Conservation (phyloP, 2,888 invertebrate genomes). For the Neoscelio sp. region DNA sequence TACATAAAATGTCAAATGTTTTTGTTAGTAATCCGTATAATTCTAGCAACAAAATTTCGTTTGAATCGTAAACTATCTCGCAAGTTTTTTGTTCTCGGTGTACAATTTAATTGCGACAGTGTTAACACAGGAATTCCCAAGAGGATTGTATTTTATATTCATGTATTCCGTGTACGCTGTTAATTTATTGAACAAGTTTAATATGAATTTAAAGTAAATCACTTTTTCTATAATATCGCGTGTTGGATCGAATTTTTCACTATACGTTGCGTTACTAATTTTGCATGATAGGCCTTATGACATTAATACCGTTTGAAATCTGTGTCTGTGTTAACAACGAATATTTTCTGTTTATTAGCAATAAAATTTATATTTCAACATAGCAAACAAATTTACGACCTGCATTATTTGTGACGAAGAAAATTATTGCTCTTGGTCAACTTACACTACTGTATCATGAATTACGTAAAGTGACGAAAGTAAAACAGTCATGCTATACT, state of each 20-base stretch:
- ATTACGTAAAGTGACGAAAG: neutral
- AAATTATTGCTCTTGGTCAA: constrained; percentile 31
- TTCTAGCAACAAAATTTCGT: too few species aligned
- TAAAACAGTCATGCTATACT: constrained; percentile 28
- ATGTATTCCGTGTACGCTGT: neutral
- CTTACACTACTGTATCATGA: constrained; percentile 1
- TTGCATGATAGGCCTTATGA: constrained; percentile 15
- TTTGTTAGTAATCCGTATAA: too few species aligned
- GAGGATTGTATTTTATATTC: constrained; percentile 10
- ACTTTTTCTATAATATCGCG: neutral
- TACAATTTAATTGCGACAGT: constrained; percentile 22
- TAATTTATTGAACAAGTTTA: constrained; percentile 20
- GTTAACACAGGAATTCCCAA: constrained; percentile 11
- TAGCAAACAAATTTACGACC: constrained; percentile 35
- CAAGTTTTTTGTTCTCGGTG: too few species aligned
- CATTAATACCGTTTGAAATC: constrained; percentile 16
- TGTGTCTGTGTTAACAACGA: neutral
- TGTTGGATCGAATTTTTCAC: neutral
- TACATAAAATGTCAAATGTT: too few species aligned
- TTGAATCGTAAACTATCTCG: too few species aligned
- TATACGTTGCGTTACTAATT: neutral
- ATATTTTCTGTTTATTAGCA: constrained; percentile 32
- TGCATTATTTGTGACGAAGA: constrained; percentile 23
- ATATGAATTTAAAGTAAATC: constrained; percentile 9
- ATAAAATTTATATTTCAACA: constrained; percentile 37